Percentiles rank a stretch among this genome's conserved stretches.
Conservation (phyloP, 2,797 vertebrate genomes). For the Fundulus diaphanus region DNA sequence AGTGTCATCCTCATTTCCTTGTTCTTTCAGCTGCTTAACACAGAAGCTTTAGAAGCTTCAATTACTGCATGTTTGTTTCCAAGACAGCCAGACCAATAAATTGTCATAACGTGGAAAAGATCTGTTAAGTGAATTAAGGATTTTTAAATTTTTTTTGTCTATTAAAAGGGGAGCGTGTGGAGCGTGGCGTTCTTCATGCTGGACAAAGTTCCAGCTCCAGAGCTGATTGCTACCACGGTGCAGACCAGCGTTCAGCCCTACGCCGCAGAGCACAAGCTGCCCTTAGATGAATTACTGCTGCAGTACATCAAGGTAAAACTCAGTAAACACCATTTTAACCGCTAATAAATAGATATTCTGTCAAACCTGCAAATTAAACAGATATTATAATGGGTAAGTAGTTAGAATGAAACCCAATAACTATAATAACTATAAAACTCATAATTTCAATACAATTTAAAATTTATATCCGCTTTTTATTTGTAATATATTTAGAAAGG, state of each 20-base stretch:
- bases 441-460: neutral
- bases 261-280: slow-evolving; percentile 84
- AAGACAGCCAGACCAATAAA: too few relatives aligned
- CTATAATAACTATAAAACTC: neutral
- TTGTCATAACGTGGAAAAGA: too few relatives aligned
- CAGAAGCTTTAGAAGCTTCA: too few relatives aligned
- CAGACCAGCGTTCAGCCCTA: slow-evolving; percentile 88
- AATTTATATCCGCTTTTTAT: neutral
- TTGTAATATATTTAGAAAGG: neutral
- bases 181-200: slow-evolving; percentile 94
- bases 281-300: slow-evolving; percentile 89
- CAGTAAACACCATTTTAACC: neutral
- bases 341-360: neutral
- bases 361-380: neutral
- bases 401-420: too few relatives aligned
- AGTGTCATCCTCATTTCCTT: too few relatives aligned
- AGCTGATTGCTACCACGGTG: slow-evolving; percentile 87
- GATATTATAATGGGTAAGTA: too few relatives aligned
- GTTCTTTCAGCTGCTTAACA: too few relatives aligned
- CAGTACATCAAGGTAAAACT: slow-evolving; percentile 91
- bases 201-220: slow-evolving; percentile 92
- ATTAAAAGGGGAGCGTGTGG: slow-evolving; percentile 83
- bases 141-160: neutral
- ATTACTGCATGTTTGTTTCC: too few relatives aligned
- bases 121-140: too few relatives aligned